Evolutionary conservation across 2,888 invertebrate species (phyloP), one percentile per base, ranked within the genome.

Genomic region (Subacronicta megacephala): DNA sequence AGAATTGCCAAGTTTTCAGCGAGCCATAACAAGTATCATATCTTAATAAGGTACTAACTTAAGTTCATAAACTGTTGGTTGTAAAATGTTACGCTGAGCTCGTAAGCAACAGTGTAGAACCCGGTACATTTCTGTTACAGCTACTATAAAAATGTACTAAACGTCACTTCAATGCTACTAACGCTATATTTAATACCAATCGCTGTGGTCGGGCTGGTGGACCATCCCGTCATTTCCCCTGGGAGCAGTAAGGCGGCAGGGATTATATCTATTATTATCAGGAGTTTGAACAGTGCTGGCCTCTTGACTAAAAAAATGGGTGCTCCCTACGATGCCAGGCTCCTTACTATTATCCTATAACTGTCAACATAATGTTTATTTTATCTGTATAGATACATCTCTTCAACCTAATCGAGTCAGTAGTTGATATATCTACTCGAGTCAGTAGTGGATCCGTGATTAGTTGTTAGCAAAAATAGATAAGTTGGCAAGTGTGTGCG

Each of bases 41-140:
- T 66, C 57, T 57, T 71, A 68, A 71, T 71, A 61, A 61, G 61
- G 52, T 44, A 66, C 45, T 66, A 49, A 52, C 70, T 58, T 37
- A 12, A 37, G 37, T 71, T 61, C 72, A 61, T 71, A 71, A 68
- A 68, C 55, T 52, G 61, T 23, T 38, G 38, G 62, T 52, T 52
- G 51, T 71, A 66, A 71, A 57, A 43, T 66, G 53, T 62, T 18
- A 71, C 57, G 57, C 9, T 4, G 12, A 13, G 31, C 33, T 40
- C 54, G 47, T 62, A 40, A 53, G 62, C 58, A 52, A 69, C 69
- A 67, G 16, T 58, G 72, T 69, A 51, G 47, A 1, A 29, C 2
- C 70, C 7, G 13, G 41, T 20, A 54, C 49, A 46, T 60, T 35
- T 56, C 43, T 52, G 36, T 45, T 45, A 63, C 35, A 38, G 46